Percentiles rank a stretch among this genome's conserved stretches.
phyloP scores from a whole-genome alignment of 2,888 invertebrate genomes.

The Drosophila mimetica region DNA sequence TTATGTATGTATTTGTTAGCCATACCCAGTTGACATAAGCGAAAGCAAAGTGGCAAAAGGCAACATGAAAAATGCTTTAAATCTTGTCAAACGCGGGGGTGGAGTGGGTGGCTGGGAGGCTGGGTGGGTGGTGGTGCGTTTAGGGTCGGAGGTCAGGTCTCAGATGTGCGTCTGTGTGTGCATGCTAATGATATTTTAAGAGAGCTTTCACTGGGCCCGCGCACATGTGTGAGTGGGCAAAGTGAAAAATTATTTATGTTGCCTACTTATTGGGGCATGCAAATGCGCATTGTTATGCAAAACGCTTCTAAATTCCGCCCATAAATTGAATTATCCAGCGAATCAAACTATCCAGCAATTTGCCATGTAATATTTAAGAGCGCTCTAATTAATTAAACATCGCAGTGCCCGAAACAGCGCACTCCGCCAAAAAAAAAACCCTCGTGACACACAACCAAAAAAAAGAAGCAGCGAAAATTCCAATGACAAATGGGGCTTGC shows the following conservation, averaged over 20 bases:
- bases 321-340: conserved; percentile 30
- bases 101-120: not conserved
- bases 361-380: conserved; percentile 59
- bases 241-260: conserved; percentile 49
- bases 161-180: conserved; percentile 63
- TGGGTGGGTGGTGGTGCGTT: not conserved
- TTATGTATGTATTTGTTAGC: conserved; percentile 53
- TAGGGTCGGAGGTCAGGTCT: conserved; percentile 49
- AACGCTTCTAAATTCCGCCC: conserved; percentile 17
- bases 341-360: conserved; percentile 33
- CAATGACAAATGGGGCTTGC: conserved; percentile 68
- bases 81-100: conserved; percentile 30
- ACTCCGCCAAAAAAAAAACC: conserved; percentile 17
- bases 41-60: conserved; percentile 55
- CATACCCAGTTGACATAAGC: conserved; percentile 71
- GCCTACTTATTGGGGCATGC: conserved; percentile 48
- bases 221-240: conserved; percentile 34
- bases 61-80: conserved; percentile 59
- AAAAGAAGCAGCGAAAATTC: conserved; percentile 41
- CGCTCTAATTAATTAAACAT: conserved; percentile 73
- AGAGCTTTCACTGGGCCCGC: conserved; percentile 63
- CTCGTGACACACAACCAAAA: too few relatives aligned
- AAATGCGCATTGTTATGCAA: conserved; percentile 44
- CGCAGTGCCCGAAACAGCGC: conserved; percentile 51
- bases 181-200: conserved; percentile 77